These are phyloP conservation scores for Zingel zingel DNA, from an alignment of 2,113 vertebrate species.

Conservation along the genomic window DNA sequence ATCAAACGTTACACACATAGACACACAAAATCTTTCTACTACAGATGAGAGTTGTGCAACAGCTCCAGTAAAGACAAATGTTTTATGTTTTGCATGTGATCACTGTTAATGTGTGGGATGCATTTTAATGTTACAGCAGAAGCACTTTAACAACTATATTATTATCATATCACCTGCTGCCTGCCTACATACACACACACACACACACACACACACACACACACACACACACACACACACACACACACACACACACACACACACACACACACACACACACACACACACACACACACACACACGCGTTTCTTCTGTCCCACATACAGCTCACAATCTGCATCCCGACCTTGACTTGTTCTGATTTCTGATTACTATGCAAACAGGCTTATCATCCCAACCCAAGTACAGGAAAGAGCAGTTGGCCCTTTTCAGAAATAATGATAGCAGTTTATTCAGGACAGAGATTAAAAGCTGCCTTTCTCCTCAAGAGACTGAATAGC, in stretches of 20 bases:
- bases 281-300: conserved; percentile 25
- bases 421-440: conserved; percentile 60
- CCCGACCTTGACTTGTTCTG: conserved; percentile 67
- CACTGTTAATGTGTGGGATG: conserved; percentile 47
- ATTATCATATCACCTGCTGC: conserved; percentile 37
- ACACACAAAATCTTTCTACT: neutral
- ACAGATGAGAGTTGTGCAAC: conserved; percentile 28
- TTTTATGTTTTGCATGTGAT: conserved; percentile 47
- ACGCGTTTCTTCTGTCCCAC: conserved; percentile 13
- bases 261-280: conserved; percentile 30
- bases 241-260: conserved; percentile 1
- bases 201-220: neutral
- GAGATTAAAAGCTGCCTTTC: conserved; percentile 73
- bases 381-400: conserved; percentile 62
- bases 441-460: conserved; percentile 68
- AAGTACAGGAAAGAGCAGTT: conserved; percentile 63
- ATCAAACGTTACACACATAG: neutral
- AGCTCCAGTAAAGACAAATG: conserved; percentile 45
- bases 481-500: conserved; percentile 59
- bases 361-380: conserved; percentile 70
- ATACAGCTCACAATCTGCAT: conserved; percentile 48
- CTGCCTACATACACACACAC: neutral
- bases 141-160: conserved; percentile 32
- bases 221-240: neutral
- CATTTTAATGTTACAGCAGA: conserved; percentile 43